A percentile compares a stretch with the other conserved stretches of the same genome.
phyloP scores from a whole-genome alignment of 2,888 invertebrate species.

The Eupithecia exiguata region DNA sequence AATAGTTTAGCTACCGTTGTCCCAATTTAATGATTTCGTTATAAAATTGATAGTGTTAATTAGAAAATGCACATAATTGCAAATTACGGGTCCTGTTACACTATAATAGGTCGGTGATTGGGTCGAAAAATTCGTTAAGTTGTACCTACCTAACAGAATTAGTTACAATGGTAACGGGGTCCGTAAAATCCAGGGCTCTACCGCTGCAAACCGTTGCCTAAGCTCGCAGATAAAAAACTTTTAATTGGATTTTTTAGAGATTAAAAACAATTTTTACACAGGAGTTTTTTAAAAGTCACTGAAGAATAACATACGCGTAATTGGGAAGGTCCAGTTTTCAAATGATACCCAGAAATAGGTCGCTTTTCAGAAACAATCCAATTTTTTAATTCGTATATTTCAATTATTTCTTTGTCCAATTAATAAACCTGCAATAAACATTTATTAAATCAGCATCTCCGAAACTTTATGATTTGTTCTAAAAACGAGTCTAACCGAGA shows the following conservation, averaged over 20 bases:
- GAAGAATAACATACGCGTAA: conserved; percentile 57
- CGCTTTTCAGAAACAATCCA: not conserved
- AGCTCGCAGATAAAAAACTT: conserved; percentile 74
- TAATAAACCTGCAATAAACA: not conserved
- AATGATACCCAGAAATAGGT: conserved; percentile 1
- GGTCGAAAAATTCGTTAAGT: conserved; percentile 1
- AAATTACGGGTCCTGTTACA: not conserved
- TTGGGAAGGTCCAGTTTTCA: conserved; percentile 29
- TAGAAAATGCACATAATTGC: not conserved
- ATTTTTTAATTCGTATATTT: not conserved
- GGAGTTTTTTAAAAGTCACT: conserved; percentile 60
- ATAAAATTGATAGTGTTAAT: not conserved
- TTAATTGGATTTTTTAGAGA: conserved; percentile 75
- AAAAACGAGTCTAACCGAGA: not conserved
- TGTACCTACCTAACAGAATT: conserved; percentile 41
- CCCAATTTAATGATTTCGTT: not conserved
- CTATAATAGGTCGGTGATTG: not conserved
- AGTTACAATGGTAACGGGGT: conserved; percentile 52
- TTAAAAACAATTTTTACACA: conserved; percentile 74
- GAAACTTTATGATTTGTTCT: not conserved
- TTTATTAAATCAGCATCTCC: not conserved
- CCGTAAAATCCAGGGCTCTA: conserved; percentile 51
- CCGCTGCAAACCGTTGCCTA: conserved; percentile 60
- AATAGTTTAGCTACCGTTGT: not conserved
- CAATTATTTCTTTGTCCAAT: not conserved